Base-by-base conservation (phyloP, 2,797 vertebrate genomes). In the Momotus momota region DNA sequence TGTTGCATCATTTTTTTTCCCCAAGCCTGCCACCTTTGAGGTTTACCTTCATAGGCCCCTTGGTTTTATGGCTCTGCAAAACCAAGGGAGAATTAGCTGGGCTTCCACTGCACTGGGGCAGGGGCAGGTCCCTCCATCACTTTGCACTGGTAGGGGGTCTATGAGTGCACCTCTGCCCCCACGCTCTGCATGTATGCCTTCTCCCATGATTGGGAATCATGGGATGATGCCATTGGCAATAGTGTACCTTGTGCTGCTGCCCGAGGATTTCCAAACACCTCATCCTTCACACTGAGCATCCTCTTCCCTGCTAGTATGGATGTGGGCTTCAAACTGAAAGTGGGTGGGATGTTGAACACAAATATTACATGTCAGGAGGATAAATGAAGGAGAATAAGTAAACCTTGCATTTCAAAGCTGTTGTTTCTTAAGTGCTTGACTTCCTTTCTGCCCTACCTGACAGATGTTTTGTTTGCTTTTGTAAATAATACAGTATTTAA, bases 381-480 rank as follows among this genome's bases (percentile, higher is more conserved):
- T 62, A 84, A 94, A 79, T n/a, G 7, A 72, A 81, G 35, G 72
- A 82, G 35, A 70, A 54, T 33, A 72, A 72, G 41, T 75, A 84
- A 86, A 81, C 25, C 10, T 87, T 77, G n/a, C 4, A 12, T 51
- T 77, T 45, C 7, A 60, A 62, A 33, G 38, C 27, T 77, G 23
- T 52, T 71, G 23, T 61, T 70, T 80, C 49, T 22, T 27, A 73
- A 79, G 38, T 3, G 2, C 22, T 71, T 58, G 51, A 48, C 21
- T 55, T 81, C 23, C 12, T 69, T 26, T 69, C 17, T 72, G 52
- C 40, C 19, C 26, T 33, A 51, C 46, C 43, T 62, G 83, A 62
- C 43, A 89, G 51, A n/a, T 38, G 64, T 88, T 85, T 74, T 31
- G 8, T 70, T 91, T 88, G 12, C 12, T 82, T 91, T 87, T 84